Evolutionary conservation across 1,140 invertebrate species (phyloP).

Genomic region (Arion vulgaris): DNA sequence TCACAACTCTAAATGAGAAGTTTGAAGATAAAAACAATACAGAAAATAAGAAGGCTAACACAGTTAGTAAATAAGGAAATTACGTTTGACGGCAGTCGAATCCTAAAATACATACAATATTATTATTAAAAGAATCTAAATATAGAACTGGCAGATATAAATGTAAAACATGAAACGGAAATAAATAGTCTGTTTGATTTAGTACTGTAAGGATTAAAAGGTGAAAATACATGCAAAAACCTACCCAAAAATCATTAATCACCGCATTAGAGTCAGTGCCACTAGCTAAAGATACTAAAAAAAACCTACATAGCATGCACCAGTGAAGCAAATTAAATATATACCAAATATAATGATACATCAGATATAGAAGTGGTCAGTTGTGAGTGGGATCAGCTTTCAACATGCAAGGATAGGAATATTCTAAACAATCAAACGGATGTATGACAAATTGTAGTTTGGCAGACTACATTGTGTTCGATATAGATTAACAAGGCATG

Average conservation of each 20-base stretch:
- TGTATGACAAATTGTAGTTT: too few species aligned
- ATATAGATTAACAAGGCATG: too few species aligned
- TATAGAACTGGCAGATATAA: neutral
- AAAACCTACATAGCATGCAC: neutral
- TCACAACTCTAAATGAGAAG: conserved; percentile 39
- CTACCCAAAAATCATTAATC: neutral
- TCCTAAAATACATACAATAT: neutral
- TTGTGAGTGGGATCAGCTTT: neutral
- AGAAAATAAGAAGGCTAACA: conserved; percentile 14
- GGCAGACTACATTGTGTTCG: too few species aligned
- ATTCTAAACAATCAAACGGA: too few species aligned
- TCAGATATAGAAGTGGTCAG: neutral
- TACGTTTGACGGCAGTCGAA: too few species aligned
- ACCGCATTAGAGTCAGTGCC: conserved; percentile 17
- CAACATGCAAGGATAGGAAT: neutral
- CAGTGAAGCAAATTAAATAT: neutral
- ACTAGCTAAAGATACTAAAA: neutral
- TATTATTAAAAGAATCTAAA: neutral
- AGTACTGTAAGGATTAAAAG: neutral
- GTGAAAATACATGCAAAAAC: neutral
- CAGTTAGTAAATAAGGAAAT: neutral
- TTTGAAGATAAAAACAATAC: neutral
- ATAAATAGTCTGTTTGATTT: neutral
- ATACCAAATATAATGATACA: neutral
- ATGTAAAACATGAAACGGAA: too few species aligned